Conservation (phyloP, 2,113 vertebrate genomes). For the Ornithorhynchus anatinus region DNA sequence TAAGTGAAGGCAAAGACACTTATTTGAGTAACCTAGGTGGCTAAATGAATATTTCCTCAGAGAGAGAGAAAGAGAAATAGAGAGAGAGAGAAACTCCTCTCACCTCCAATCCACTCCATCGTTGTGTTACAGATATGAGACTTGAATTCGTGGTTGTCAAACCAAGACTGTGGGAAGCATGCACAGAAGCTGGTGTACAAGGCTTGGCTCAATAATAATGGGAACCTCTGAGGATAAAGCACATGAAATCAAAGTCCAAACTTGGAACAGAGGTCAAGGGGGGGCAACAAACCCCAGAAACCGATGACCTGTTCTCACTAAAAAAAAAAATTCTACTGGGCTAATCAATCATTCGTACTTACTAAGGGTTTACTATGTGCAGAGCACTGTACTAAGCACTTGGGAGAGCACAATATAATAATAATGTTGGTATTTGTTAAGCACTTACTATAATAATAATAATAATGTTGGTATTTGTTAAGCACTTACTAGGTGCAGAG, state of each 20-base stretch:
- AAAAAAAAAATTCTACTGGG: too few relatives aligned
- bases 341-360: too few relatives aligned
- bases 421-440: too few relatives aligned
- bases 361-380: too few relatives aligned
- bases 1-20: too few relatives aligned
- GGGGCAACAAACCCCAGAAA: neutral
- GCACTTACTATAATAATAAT: too few relatives aligned
- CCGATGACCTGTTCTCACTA: neutral
- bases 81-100: neutral
- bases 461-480: too few relatives aligned
- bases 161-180: conserved; percentile 64
- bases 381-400: too few relatives aligned
- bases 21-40: too few relatives aligned
- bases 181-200: conserved; percentile 66
- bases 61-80: neutral
- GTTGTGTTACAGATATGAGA: conserved; percentile 59
- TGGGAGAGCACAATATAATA: too few relatives aligned
- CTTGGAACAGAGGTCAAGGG: neutral
- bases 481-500: too few relatives aligned
- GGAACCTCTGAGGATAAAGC: conserved; percentile 29
- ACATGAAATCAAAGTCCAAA: neutral
- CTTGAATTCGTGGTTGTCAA: conserved; percentile 61
- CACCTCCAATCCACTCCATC: conserved; percentile 63
- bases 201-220: conserved; percentile 57
- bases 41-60: neutral